A percentile compares a stretch with the other conserved stretches of the same genome.
Evolutionary conservation across 2,113 vertebrate genomes (phyloP).

Genomic region (Rhagologus leucostigma): DNA sequence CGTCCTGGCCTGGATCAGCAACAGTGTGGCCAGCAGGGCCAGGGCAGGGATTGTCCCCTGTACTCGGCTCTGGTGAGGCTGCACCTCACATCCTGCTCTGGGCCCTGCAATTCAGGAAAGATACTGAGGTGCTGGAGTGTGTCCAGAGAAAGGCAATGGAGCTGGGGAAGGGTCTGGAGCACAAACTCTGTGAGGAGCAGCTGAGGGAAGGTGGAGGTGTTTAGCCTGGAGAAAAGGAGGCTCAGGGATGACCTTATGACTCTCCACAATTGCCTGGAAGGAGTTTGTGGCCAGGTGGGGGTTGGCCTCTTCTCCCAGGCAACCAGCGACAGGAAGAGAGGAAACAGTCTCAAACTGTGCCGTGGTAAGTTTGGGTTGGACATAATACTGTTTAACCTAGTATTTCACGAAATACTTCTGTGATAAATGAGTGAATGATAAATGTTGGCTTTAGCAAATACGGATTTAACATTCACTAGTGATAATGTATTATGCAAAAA

Average conservation of each 20-base stretch:
- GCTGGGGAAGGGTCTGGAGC: not conserved
- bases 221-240: not conserved
- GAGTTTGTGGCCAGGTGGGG: accelerated
- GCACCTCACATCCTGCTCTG: accelerated
- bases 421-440: no score
- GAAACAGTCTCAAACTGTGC: not conserved
- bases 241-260: accelerated
- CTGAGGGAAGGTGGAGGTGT: not conserved
- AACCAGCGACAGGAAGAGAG: not conserved
- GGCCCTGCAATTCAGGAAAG: not conserved
- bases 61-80: not conserved
- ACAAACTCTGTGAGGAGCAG: no score
- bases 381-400: not conserved
- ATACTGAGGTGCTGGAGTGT: accelerated
- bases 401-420: not conserved
- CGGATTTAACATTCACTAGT: no score
- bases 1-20: not conserved
- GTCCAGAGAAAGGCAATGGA: accelerated
- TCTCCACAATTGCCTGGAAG: accelerated
- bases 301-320: accelerated
- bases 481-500: no score
- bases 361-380: not conserved
- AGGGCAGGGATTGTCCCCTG: not conserved
- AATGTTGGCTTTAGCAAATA: no score
- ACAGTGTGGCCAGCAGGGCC: not conserved